A percentile compares a stretch with the other conserved stretches of the same genome.
These are phyloP conservation scores for Rhorus exstirpatorius DNA, from an alignment of 2,888 invertebrate genomes.

Conservation along the genomic window DNA sequence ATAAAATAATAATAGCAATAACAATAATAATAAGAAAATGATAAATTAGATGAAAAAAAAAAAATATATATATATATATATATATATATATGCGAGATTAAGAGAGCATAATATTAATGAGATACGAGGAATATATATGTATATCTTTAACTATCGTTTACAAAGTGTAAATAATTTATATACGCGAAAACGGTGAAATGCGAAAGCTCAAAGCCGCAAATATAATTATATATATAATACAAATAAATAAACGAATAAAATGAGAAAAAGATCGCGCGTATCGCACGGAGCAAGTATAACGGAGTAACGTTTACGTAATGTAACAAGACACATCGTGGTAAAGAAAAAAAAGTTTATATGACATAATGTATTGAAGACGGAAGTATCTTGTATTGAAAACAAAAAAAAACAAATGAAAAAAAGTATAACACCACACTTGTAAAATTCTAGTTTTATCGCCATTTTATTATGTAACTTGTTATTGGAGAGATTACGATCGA, in stretches of 20 bases:
- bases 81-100: conserved; percentile 70
- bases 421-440: conserved; percentile 79
- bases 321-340: conserved; percentile 59
- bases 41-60: conserved; percentile 75
- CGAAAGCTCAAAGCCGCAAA: conserved; percentile 67
- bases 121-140: conserved; percentile 74
- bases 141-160: conserved; percentile 75
- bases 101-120: conserved; percentile 76
- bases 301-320: conserved; percentile 22
- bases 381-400: conserved; percentile 74
- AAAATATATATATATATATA: conserved; percentile 67
- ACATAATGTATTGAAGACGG: conserved; percentile 61
- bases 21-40: conserved; percentile 72
- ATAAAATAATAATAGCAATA: conserved; percentile 39
- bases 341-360: conserved; percentile 60
- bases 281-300: conserved; percentile 55
- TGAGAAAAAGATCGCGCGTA: conserved; percentile 57
- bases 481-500: conserved; percentile 81
- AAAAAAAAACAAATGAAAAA: conserved; percentile 55
- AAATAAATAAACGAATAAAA: conserved; percentile 44
- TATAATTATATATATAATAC: conserved; percentile 61
- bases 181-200: conserved; percentile 74
- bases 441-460: conserved; percentile 84
- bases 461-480: conserved; percentile 85
- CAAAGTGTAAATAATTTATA: conserved; percentile 83